These are phyloP conservation scores for Ranitomeya variabilis DNA, from an alignment of 2,113 vertebrate genomes.

Conservation along the genomic window DNA sequence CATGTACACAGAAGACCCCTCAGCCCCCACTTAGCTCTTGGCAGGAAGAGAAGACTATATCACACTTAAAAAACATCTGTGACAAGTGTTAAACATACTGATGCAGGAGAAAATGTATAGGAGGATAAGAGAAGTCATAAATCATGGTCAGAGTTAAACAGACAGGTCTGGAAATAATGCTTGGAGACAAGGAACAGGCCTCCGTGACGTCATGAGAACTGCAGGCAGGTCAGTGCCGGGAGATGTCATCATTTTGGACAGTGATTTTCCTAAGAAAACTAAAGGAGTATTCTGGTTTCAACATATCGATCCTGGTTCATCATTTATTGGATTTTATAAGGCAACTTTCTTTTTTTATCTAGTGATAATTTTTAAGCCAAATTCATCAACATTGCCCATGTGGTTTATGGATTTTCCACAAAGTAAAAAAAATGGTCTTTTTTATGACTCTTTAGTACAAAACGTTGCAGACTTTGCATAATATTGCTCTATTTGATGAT, in stretches of 20 bases:
- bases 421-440: too few relatives aligned
- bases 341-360: too few relatives aligned
- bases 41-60: constrained; percentile 55
- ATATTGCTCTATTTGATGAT: too few relatives aligned
- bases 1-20: constrained; percentile 42
- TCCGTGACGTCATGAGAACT: constrained; percentile 49
- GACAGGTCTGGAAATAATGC: constrained; percentile 45
- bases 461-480: too few relatives aligned
- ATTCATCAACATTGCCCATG: too few relatives aligned
- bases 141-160: constrained; percentile 54
- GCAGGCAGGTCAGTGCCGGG: constrained; percentile 23
- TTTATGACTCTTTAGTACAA: too few relatives aligned
- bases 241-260: constrained; percentile 18
- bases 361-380: too few relatives aligned
- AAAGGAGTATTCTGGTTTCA: background rate
- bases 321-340: too few relatives aligned
- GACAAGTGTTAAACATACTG: constrained; percentile 58
- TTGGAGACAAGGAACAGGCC: constrained; percentile 46
- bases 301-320: background rate
- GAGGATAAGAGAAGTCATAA: constrained; percentile 55
- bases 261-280: background rate
- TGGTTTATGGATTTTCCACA: too few relatives aligned
- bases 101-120: constrained; percentile 56
- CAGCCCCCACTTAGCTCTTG: constrained; percentile 50
- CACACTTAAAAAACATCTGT: constrained; percentile 59